Percentiles rank a stretch among this genome's conserved stretches.
Evolutionary conservation across 2,797 vertebrate genomes (phyloP).

Genomic region (Bovichtus variegatus): DNA sequence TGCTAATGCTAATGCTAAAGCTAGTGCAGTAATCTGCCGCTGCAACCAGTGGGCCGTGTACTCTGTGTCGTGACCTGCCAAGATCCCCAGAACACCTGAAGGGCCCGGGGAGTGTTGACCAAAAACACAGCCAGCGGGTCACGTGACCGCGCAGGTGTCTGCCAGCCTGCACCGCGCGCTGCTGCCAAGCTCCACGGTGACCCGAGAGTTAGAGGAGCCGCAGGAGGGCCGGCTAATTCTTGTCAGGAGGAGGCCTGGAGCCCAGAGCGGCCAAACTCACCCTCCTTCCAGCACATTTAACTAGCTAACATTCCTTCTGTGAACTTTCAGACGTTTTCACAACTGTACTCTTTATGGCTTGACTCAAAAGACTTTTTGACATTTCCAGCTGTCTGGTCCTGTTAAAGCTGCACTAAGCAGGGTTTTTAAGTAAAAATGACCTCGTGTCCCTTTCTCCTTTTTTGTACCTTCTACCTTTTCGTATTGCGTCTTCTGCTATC

Average conservation of each 20-base stretch:
- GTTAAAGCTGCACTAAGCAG: constrained; percentile 26
- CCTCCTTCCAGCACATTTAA: constrained; percentile 65
- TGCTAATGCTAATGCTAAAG: too few species aligned
- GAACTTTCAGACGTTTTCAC: constrained; percentile 59
- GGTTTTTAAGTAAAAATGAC: neutral
- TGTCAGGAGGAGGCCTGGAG: constrained; percentile 51
- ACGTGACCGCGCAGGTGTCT: constrained; percentile 68
- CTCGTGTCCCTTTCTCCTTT: neutral
- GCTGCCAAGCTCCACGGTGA: constrained; percentile 62
- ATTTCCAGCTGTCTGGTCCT: constrained; percentile 43
- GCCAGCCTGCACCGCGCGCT: constrained; percentile 35
- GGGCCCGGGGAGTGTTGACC: constrained; percentile 45
- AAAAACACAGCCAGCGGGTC: constrained; percentile 49
- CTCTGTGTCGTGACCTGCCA: constrained; percentile 16
- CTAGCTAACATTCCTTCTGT: constrained; percentile 69
- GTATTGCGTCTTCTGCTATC: too few species aligned
- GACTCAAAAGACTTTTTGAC: constrained; percentile 40
- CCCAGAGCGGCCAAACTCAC: constrained; percentile 31
- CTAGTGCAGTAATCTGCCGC: constrained; percentile 30
- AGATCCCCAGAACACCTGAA: constrained; percentile 50
- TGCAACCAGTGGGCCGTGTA: constrained; percentile 28
- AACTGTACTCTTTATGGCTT: constrained; percentile 41
- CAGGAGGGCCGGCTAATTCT: constrained; percentile 57
- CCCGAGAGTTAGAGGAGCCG: constrained; percentile 51
- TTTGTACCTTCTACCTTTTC: neutral